Base-by-base conservation (phyloP, 1,140 invertebrate genomes). In the Drosophila ogumai region DNA sequence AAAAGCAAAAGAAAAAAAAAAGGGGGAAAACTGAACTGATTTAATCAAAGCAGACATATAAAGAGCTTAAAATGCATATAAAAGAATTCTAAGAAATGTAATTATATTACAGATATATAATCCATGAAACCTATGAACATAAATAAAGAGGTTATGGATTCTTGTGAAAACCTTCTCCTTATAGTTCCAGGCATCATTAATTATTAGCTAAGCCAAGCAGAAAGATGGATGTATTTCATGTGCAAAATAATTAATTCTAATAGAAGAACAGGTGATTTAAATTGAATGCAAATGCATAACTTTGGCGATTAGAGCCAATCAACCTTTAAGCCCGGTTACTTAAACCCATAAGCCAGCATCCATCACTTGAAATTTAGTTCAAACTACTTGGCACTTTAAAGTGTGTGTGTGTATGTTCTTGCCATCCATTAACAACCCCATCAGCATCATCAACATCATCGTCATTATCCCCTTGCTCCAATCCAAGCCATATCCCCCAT, bases 341-440 rank as follows among this genome's bases (percentile, higher is more conserved):
- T 43, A 40, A 68, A 31, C n/a, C 46, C 66, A 43, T 66, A 68
- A 66, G 41, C 66, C 63, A 34, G 47, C 61, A 72, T 58, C 52
- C 43, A 72, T 72, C 68, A 72, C 31, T 71, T 28, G 36, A 71
- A 58, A 58, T 71, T 58, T 71, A 71, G 66, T 72, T 72, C 72
- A 67, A 54, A 54, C 61, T 41, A 56, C 57, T 56, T 63, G 50
- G 69, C 49, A 32, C 67, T 57, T 58, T 47, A 56, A 56, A 49
- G 71, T 50, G 60, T 75, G 54, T 69, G 25, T 44, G 49, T 34
- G 50, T 43, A n/a, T n/a, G 63, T 60, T 31, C 8, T n/a, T 66
- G 64, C 64, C 38, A 47, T 49, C 54, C 67, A 72, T 72, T 72
- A 72, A 72, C 50, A 52, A 47, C 68, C 47, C 56, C 68, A 58